These are phyloP conservation scores for Trididemnum miniatum DNA, from an alignment of 23 tunicate genomes.

Conservation along the genomic window DNA sequence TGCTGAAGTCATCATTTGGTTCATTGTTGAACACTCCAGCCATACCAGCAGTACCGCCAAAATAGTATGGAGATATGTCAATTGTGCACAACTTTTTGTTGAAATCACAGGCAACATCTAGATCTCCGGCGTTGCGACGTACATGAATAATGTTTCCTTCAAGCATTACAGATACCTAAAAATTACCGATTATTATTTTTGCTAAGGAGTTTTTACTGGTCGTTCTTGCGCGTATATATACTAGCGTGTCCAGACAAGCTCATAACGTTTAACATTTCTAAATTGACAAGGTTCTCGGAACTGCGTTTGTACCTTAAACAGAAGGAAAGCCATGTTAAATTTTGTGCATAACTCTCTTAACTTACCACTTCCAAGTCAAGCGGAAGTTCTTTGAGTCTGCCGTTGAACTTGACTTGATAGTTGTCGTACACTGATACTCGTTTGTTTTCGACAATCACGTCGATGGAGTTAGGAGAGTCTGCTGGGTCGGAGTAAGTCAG, in stretches of 20 bases:
- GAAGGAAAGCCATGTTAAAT: too few relatives aligned
- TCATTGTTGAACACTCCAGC: constrained; percentile 92
- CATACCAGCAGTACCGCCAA: constrained; percentile 76
- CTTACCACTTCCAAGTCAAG: constrained; percentile 38
- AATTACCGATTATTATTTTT: neutral
- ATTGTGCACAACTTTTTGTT: constrained; percentile 57
- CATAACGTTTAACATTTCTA: too few relatives aligned
- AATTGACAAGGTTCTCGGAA: too few relatives aligned
- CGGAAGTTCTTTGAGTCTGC: constrained; percentile 43
- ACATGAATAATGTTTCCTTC: constrained; percentile 64
- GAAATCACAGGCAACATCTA: constrained; percentile 84
- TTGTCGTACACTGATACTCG: constrained; percentile 33
- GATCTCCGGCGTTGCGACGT: constrained; percentile 38
- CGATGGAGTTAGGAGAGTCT: constrained; percentile 23
- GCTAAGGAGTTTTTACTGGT: too few relatives aligned
- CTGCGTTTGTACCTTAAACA: too few relatives aligned
- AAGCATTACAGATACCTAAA: constrained; percentile 62
- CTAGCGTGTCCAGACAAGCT: too few relatives aligned
- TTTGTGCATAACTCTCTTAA: too few relatives aligned
- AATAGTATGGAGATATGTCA: constrained; percentile 82
- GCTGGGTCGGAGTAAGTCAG: constrained; percentile 59
- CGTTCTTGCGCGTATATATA: too few relatives aligned
- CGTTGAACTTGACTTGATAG: constrained; percentile 35
- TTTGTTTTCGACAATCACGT: constrained; percentile 42
- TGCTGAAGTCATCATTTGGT: constrained; percentile 65